Percentiles rank a stretch among this genome's conserved stretches.
Conservation (phyloP, 2,888 invertebrate species). For the Ochlodes sylvanus region DNA sequence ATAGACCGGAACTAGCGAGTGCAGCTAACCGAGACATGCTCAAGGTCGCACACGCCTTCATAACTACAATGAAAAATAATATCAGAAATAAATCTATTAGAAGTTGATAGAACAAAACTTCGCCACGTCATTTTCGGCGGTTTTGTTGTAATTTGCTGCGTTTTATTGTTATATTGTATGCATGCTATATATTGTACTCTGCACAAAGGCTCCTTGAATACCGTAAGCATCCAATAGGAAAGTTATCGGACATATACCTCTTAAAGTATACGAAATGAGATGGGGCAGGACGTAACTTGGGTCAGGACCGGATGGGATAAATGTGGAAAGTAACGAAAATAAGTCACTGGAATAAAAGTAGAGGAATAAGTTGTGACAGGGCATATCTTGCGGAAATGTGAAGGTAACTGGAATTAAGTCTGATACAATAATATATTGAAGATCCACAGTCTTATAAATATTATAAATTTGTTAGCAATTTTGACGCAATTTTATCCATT, state of each 20-base stretch:
- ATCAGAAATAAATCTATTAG: constrained; percentile 11
- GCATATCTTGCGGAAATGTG: not conserved
- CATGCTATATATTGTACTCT: not conserved
- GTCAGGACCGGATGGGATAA: not conserved
- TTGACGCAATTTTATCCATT: too few relatives aligned
- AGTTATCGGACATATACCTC: constrained; percentile 8
- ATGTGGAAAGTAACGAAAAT: constrained; percentile 6
- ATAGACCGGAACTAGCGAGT: constrained; percentile 69
- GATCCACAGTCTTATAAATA: too few relatives aligned
- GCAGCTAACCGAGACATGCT: constrained; percentile 64
- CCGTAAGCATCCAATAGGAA: constrained; percentile 1
- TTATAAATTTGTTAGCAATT: too few relatives aligned
- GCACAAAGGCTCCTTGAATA: constrained; percentile 45
- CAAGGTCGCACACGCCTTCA: constrained; percentile 71
- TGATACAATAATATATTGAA: too few relatives aligned
- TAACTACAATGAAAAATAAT: constrained; percentile 1
- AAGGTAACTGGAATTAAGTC: too few relatives aligned
- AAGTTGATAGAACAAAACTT: not conserved
- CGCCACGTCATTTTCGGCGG: not conserved
- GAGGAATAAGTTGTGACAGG: not conserved
- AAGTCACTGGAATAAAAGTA: constrained; percentile 7
- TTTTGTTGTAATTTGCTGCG: not conserved
- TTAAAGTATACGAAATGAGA: constrained; percentile 3
- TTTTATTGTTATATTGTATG: not conserved
- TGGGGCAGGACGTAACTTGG: constrained; percentile 8